A percentile compares a stretch with the other conserved stretches of the same genome.
Conservation (phyloP, 2,888 invertebrate genomes). For the Oasisia sp. region DNA sequence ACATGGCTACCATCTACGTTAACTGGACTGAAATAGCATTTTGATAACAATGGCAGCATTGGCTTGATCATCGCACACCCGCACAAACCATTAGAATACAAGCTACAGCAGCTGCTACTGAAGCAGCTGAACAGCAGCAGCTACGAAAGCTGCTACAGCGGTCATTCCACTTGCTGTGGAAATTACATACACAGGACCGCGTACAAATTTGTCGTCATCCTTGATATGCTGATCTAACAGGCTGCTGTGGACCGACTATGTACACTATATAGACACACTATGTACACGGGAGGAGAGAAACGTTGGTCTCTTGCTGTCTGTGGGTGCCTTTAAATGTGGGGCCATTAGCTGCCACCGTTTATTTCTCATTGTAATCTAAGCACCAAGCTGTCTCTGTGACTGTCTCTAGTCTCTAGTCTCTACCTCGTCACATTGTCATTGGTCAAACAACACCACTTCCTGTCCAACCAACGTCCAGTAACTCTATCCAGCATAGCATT, state of each 20-base stretch:
- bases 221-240: background rate
- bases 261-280: background rate
- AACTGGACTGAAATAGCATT: too few relatives aligned
- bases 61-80: background rate
- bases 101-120: background rate
- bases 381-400: background rate
- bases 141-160: background rate
- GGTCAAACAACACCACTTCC: too few relatives aligned
- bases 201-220: background rate
- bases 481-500: too few relatives aligned
- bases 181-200: background rate
- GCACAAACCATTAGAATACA: background rate
- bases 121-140: background rate
- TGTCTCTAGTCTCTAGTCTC: too few relatives aligned
- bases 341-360: too few relatives aligned
- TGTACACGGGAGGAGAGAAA: background rate
- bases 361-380: background rate
- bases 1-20: too few relatives aligned
- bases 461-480: too few relatives aligned
- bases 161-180: background rate
- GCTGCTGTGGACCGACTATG: background rate
- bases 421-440: too few relatives aligned
- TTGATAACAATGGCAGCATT: too few relatives aligned
- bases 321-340: too few relatives aligned
- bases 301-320: background rate